A percentile compares a stretch with the other conserved stretches of the same genome.
phyloP scores from a whole-genome alignment of 2,113 vertebrate genomes.

The Ammospiza nelsoni region DNA sequence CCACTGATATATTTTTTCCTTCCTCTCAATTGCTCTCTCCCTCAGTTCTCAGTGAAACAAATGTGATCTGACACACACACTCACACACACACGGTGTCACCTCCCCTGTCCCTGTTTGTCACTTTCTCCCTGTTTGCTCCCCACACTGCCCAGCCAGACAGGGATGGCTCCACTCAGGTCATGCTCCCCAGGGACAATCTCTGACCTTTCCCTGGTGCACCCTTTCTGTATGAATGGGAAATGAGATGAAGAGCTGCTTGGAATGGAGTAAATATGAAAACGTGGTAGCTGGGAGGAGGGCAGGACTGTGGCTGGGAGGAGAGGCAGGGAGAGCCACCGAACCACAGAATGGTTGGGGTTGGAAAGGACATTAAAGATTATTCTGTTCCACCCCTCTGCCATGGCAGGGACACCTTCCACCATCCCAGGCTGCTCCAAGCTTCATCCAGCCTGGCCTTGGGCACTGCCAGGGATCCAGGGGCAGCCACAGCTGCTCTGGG shows the following conservation, averaged over 20 bases:
- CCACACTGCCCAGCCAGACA: not conserved
- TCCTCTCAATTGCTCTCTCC: not conserved
- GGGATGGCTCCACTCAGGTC: not conserved
- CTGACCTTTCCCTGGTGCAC: not conserved
- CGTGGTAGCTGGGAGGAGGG: not conserved
- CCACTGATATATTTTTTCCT: not conserved
- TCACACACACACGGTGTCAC: fast-evolving
- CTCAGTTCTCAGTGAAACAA: not conserved
- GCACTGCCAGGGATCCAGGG: not conserved
- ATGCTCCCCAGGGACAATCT: fast-evolving
- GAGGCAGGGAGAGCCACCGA: not conserved
- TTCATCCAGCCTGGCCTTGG: fast-evolving
- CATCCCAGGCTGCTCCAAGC: not conserved
- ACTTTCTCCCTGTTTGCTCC: not conserved
- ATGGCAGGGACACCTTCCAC: not conserved
- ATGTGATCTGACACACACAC: not conserved
- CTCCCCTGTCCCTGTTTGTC: not conserved
- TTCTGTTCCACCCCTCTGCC: not conserved
- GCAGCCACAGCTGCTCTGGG: not conserved
- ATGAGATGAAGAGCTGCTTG: not conserved
- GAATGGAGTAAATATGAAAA: not conserved
- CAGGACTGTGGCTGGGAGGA: not conserved
- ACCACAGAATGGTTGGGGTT: not conserved
- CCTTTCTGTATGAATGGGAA: not conserved
- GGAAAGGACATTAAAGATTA: not conserved